Conservation (phyloP, 64 coral and sea anemone species). For the Dendrophyllia cribrosa region DNA sequence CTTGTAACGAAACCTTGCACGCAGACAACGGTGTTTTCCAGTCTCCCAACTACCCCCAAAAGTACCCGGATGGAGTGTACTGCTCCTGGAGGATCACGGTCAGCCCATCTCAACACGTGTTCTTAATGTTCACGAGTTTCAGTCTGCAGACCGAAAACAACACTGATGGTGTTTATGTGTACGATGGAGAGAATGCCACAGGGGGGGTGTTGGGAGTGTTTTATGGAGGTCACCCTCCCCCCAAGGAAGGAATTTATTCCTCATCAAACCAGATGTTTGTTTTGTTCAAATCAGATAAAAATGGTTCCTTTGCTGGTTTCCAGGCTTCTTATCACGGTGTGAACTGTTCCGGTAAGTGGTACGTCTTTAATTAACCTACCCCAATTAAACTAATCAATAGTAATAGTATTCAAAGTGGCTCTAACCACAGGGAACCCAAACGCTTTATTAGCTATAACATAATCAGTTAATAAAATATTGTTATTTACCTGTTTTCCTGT, state of each 20-base stretch:
- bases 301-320: background rate
- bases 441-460: too few relatives aligned
- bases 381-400: too few relatives aligned
- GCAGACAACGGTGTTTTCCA: slow-evolving; percentile 20
- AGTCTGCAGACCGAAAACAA: background rate
- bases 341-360: too few relatives aligned
- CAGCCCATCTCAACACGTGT: background rate
- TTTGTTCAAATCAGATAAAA: background rate
- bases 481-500: too few relatives aligned
- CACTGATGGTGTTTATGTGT: background rate
- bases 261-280: background rate
- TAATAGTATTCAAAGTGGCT: too few relatives aligned
- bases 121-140: slow-evolving; percentile 29
- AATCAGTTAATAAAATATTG: too few relatives aligned
- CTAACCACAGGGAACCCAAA: too few relatives aligned
- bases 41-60: slow-evolving; percentile 33
- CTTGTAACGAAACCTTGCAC: slow-evolving; percentile 37
- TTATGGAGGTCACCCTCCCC: background rate
- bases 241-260: background rate
- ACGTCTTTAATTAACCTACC: too few relatives aligned
- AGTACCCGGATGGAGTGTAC: slow-evolving; percentile 68
- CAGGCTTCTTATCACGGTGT: background rate
- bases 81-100: slow-evolving; percentile 70
- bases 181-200: background rate
- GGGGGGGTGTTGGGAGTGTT: background rate